phyloP scores from a whole-genome alignment of 2,797 vertebrate genomes.

The Atherinosoma microstoma region DNA sequence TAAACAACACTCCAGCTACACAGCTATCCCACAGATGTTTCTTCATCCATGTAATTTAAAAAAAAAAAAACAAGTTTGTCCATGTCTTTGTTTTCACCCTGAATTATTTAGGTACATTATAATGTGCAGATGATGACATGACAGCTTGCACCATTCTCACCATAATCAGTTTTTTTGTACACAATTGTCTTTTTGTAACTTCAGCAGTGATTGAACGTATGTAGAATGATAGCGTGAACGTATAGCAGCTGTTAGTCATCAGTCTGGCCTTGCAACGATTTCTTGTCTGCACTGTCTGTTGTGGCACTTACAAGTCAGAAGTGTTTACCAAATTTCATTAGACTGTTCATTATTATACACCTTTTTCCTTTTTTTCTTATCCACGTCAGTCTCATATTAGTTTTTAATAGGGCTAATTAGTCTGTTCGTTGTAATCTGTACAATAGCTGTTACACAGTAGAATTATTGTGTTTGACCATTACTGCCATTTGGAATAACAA shows the following conservation, averaged over 20 bases:
- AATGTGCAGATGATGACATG: slow-evolving; percentile 45
- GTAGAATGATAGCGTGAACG: slow-evolving; percentile 24
- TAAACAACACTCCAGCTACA: slow-evolving; percentile 44
- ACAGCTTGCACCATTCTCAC: slow-evolving; percentile 44
- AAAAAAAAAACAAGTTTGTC: slow-evolving; percentile 38
- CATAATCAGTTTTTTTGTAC: slow-evolving; percentile 35
- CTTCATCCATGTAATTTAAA: slow-evolving; percentile 39
- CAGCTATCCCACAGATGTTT: slow-evolving; percentile 40
- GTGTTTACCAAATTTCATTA: slow-evolving; percentile 36
- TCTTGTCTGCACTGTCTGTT: slow-evolving; percentile 42
- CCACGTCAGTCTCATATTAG: slow-evolving; percentile 26
- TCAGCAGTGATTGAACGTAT: slow-evolving; percentile 37
- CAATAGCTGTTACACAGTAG: slow-evolving; percentile 35
- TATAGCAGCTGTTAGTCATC: neutral
- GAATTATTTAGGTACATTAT: slow-evolving; percentile 43
- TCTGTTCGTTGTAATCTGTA: slow-evolving; percentile 45
- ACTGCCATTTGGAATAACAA: slow-evolving; percentile 61
- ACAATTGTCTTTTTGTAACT: slow-evolving; percentile 25
- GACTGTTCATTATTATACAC: slow-evolving; percentile 26
- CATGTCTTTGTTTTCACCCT: slow-evolving; percentile 41
- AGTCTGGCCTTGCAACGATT: slow-evolving; percentile 28
- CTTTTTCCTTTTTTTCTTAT: slow-evolving; percentile 31
- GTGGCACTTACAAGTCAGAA: slow-evolving; percentile 45
- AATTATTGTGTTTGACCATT: slow-evolving; percentile 43
- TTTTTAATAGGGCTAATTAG: slow-evolving; percentile 13